Base-by-base conservation (phyloP, 1,140 invertebrate species). In the Hycleus phaleratus region DNA sequence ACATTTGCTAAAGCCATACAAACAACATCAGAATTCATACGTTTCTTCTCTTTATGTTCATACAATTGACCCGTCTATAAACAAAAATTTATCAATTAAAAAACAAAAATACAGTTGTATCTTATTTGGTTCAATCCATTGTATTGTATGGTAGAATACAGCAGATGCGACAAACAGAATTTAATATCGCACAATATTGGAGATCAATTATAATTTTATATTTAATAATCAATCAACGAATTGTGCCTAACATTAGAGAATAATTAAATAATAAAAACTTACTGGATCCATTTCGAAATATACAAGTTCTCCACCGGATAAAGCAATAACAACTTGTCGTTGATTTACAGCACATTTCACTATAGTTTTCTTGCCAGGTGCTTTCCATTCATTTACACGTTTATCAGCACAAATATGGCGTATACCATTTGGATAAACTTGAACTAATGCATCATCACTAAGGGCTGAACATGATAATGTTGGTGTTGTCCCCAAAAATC, bases 241-340 rank as follows among this genome's bases (percentile, higher is more conserved):
- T 3, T 25, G 48, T 49, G 48, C 48, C 11, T 26, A 25, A 2
- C 46, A 47, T 26, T 26, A 47, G 4, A 47, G n/a, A 26, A 49
- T 12, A 53, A 46, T 32, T 26, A 53, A 45, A 53, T 46, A 45
- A 53, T 46, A 58, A 60, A 54, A 56, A 82, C 87, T 87, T 84
- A 96, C 93, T 61, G 88, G 88, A 75, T 99, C 96, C 95, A 99
- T 96, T 82, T 99, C 97, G 76, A 99, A 99, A 77, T 99, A 99
- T 11, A 99, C 95, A 18, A 99, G 77, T 80, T 99, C 97, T 46
- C 96, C 95, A 0, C 96, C 97, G 38, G 93, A 93, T 4, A 99
- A 76, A 1, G 97, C 96, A 62, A 99, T 98, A 0, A 99, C 96
- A 24, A 98, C 94, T 79, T 99, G 97, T 56, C 97, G 80, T 71